These are phyloP conservation scores for Baronia brevicornis DNA, from an alignment of 2,888 invertebrate species.

Conservation along the genomic window DNA sequence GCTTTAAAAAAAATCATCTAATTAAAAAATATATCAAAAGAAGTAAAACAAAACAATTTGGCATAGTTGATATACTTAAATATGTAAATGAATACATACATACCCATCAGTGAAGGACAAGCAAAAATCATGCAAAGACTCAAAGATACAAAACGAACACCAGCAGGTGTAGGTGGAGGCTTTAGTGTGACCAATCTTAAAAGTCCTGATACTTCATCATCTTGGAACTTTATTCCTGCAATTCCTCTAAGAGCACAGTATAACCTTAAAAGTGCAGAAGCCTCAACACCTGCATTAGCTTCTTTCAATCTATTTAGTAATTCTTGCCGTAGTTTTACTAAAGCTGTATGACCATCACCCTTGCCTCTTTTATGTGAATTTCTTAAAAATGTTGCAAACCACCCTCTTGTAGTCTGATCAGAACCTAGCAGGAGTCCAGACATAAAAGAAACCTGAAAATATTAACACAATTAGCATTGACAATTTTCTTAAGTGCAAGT, in stretches of 20 bases:
- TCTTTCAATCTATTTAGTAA: conserved; percentile 83
- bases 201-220: conserved; percentile 91
- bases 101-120: conserved; percentile 88
- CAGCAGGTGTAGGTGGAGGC: conserved; percentile 92
- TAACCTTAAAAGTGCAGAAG: conserved; percentile 90
- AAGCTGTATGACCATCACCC: conserved; percentile 82
- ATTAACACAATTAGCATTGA: conserved; percentile 1
- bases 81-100: conserved; percentile 27
- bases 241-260: conserved; percentile 96
- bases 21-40: conserved; percentile 1
- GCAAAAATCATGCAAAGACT: conserved; percentile 96
- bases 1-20: conserved; percentile 51
- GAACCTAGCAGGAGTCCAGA: conserved; percentile 93
- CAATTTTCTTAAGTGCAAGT: neutral
- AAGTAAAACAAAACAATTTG: neutral
- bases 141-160: conserved; percentile 93
- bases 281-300: conserved; percentile 83
- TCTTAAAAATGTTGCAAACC: conserved; percentile 94
- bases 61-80: conserved; percentile 3
- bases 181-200: conserved; percentile 91
- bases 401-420: conserved; percentile 90
- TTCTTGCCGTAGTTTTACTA: conserved; percentile 83
- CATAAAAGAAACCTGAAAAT: conserved; percentile 83
- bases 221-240: conserved; percentile 93
- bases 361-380: conserved; percentile 88